Evolutionary conservation across 2,888 invertebrate species (phyloP).

Genomic region (Sarcophaga carnaria): DNA sequence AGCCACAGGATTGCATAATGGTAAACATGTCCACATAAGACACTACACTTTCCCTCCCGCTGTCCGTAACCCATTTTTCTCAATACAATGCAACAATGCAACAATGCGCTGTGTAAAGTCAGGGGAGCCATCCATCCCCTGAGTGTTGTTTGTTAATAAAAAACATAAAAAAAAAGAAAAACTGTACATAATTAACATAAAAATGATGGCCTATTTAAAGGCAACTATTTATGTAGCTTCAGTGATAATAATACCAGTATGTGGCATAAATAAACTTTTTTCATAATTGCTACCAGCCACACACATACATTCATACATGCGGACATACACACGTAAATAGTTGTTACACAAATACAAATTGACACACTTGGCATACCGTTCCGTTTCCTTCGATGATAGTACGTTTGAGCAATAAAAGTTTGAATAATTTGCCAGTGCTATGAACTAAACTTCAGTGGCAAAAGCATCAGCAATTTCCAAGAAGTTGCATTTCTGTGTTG

Average conservation of each 20-base stretch:
- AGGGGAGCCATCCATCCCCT: too few relatives aligned
- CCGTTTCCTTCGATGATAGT: constrained; percentile 36
- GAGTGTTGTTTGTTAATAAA: too few relatives aligned
- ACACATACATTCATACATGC: too few relatives aligned
- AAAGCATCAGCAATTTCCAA: constrained; percentile 16
- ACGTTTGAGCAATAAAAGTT: constrained; percentile 40
- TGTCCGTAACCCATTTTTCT: too few relatives aligned
- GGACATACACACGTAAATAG: background rate
- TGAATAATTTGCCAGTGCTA: background rate
- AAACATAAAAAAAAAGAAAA: background rate
- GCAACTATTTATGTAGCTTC: background rate
- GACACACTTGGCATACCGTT: constrained; percentile 36
- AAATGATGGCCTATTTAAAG: background rate
- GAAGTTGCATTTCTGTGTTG: constrained; percentile 14
- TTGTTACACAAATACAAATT: constrained; percentile 31
- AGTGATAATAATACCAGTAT: background rate
- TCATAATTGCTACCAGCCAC: constrained; percentile 26
- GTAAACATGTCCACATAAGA: too few relatives aligned
- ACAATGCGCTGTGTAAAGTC: too few relatives aligned
- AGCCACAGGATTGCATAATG: too few relatives aligned
- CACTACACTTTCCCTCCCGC: too few relatives aligned
- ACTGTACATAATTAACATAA: background rate
- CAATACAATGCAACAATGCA: too few relatives aligned
- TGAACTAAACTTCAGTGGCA: background rate
- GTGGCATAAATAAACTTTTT: background rate